Conservation (phyloP, 2,888 invertebrate species). For the Xestia c-nigrum region DNA sequence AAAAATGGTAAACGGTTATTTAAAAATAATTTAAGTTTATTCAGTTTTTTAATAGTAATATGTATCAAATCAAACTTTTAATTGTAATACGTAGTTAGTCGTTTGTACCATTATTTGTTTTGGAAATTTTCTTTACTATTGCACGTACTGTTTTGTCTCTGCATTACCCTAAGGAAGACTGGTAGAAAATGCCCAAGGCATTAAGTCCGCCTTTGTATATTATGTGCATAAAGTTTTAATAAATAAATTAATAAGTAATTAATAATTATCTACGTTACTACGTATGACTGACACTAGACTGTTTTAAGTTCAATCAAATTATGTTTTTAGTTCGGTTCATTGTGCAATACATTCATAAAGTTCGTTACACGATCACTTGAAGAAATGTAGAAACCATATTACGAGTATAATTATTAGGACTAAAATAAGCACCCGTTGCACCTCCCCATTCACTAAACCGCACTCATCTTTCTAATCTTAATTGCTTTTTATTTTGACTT, state of each 20-base stretch:
- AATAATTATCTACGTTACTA: too few relatives aligned
- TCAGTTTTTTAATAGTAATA: not conserved
- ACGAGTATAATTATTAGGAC: not conserved
- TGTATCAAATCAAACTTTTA: conserved; percentile 8
- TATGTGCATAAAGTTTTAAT: too few relatives aligned
- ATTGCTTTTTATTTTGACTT: conserved; percentile 75
- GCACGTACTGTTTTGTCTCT: too few relatives aligned
- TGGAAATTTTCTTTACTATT: too few relatives aligned
- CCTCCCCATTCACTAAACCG: conserved; percentile 28
- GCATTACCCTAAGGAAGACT: too few relatives aligned
- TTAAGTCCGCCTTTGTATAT: too few relatives aligned
- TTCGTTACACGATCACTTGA: not conserved
- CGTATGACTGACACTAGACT: not conserved
- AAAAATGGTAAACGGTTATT: not conserved
- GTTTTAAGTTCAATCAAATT: not conserved
- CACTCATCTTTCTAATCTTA: conserved; percentile 66
- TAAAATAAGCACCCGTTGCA: conserved; percentile 26
- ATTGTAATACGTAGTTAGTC: not conserved
- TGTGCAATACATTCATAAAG: not conserved
- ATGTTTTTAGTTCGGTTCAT: not conserved
- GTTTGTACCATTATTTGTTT: too few relatives aligned
- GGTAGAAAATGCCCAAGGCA: too few relatives aligned
- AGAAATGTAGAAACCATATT: conserved; percentile 1
- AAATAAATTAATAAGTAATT: too few relatives aligned
- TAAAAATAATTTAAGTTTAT: not conserved